A percentile compares a stretch with the other conserved stretches of the same genome.
phyloP scores from a whole-genome alignment of 2,113 vertebrate species.

The Pterophyllum scalare region DNA sequence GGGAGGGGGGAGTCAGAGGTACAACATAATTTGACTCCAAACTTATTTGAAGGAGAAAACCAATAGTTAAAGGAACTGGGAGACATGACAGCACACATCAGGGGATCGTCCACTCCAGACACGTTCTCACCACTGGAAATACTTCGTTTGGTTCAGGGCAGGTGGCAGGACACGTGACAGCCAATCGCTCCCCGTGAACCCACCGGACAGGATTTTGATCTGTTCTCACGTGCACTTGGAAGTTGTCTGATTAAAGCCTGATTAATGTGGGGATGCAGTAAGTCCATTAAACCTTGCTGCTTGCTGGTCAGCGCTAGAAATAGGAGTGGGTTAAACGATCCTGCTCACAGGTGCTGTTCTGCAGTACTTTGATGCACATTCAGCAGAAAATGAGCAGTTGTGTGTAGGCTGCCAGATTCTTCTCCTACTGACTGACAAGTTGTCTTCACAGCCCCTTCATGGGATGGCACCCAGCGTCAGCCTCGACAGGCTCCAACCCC shows the following conservation, averaged over 20 bases:
- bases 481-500: too few species aligned
- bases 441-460: too few species aligned
- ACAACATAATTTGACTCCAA: conserved; percentile 48
- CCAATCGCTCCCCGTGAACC: background rate
- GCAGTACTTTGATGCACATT: too few species aligned
- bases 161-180: background rate
- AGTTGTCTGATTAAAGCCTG: background rate
- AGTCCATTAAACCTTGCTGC: background rate
- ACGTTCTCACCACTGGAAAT: background rate
- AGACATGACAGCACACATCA: background rate
- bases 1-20: conserved; percentile 25
- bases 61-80: background rate
- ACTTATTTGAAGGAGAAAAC: background rate
- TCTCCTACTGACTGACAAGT: too few species aligned
- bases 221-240: background rate
- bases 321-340: too few species aligned
- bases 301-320: too few species aligned
- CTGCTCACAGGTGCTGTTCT: too few species aligned
- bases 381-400: too few species aligned
- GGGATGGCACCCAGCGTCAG: background rate
- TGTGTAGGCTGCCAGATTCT: too few species aligned
- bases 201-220: background rate
- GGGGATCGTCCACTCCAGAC: background rate
- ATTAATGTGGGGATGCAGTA: background rate
- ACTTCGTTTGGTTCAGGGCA: background rate